Evolutionary conservation across 2,888 invertebrate species (phyloP).

Genomic region (Lomographa bimaculata): DNA sequence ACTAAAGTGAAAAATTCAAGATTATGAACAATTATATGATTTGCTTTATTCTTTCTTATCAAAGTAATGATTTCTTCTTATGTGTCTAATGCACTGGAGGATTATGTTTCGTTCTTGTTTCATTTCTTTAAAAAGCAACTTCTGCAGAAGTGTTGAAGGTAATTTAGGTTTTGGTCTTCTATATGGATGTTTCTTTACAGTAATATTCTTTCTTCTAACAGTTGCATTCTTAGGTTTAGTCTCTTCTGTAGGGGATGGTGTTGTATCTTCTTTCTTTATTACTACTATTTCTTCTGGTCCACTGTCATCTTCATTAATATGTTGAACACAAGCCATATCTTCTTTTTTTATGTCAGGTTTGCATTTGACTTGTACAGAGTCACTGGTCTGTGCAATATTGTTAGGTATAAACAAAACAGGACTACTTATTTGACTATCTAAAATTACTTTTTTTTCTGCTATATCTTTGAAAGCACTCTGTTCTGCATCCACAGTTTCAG

Average conservation of each 20-base stretch:
- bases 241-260: not conserved
- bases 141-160: conserved; percentile 86
- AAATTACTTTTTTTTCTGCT: too few species aligned
- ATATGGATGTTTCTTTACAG: conserved; percentile 24
- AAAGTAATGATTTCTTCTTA: conserved; percentile 91
- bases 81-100: conserved; percentile 92
- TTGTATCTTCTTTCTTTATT: conserved; percentile 20
- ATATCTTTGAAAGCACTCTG: too few species aligned
- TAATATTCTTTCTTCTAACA: conserved; percentile 22
- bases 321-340: not conserved
- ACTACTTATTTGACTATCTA: too few species aligned
- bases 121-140: conserved; percentile 90
- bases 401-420: too few species aligned
- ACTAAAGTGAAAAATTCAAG: too few species aligned
- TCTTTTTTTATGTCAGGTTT: too few species aligned
- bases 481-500: too few species aligned
- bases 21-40: too few species aligned
- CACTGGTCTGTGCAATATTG: too few species aligned
- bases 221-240: conserved; percentile 3
- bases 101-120: conserved; percentile 93
- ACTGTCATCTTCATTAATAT: conserved; percentile 45
- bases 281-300: conserved; percentile 70
- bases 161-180: conserved; percentile 46
- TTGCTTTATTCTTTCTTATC: too few species aligned
- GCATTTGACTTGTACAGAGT: too few species aligned